Percentiles rank a stretch among this genome's conserved stretches.
phyloP scores from a whole-genome alignment of 2,888 invertebrate genomes.

The Anorthoa munda region DNA sequence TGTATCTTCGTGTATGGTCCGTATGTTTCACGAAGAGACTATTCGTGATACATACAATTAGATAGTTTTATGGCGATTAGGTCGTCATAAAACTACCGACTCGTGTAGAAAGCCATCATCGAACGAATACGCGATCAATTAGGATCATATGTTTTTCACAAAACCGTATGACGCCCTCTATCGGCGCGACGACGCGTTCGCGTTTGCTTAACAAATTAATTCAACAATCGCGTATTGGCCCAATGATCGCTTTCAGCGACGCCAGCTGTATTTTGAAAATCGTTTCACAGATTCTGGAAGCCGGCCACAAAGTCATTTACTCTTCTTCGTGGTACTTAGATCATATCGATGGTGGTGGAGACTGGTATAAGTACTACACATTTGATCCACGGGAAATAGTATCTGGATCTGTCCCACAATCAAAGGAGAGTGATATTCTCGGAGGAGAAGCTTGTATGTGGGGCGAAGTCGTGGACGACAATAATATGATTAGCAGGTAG shows the following conservation, averaged over 20 bases:
- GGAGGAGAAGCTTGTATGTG: slow-evolving; percentile 99
- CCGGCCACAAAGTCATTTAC: slow-evolving; percentile 91
- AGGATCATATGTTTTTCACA: no score
- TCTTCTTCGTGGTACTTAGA: slow-evolving; percentile 98
- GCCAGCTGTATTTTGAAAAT: not conserved
- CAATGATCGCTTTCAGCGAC: no score
- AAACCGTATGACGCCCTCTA: no score
- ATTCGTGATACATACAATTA: not conserved
- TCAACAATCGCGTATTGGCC: no score
- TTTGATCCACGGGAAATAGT: slow-evolving; percentile 93
- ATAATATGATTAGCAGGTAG: slow-evolving; percentile 89
- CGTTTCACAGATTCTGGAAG: slow-evolving; percentile 38
- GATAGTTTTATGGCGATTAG: not conserved
- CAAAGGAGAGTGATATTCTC: slow-evolving; percentile 91
- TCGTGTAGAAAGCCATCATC: no score
- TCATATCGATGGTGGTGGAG: slow-evolving; percentile 88
- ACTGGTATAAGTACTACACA: slow-evolving; percentile 93
- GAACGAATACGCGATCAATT: no score
- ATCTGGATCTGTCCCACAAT: slow-evolving; percentile 67
- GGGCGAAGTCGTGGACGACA: slow-evolving; percentile 95
- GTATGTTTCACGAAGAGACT: no score
- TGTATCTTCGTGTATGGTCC: no score
- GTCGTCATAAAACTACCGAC: no score
- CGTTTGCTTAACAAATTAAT: no score
- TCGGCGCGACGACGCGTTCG: no score